These are phyloP conservation scores for Drosophila nigritarsus DNA, from an alignment of 2,888 invertebrate species.

Conservation along the genomic window DNA sequence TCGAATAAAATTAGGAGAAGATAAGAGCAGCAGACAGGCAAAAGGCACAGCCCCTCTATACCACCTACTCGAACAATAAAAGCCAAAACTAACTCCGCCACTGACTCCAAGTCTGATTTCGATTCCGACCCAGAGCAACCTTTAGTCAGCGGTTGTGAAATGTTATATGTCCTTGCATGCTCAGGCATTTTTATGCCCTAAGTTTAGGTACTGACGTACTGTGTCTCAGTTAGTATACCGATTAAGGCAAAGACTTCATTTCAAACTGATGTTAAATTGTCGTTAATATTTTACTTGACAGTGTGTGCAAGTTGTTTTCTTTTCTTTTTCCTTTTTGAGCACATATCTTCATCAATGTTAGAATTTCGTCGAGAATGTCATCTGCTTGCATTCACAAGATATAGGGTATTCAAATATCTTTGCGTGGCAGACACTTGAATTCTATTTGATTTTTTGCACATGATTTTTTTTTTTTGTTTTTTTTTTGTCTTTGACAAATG, in stretches of 20 bases:
- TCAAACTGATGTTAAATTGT: background rate
- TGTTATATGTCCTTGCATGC: background rate
- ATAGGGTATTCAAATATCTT: slow-evolving; percentile 22
- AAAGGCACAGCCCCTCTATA: slow-evolving; percentile 5
- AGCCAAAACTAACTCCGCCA: slow-evolving; percentile 8
- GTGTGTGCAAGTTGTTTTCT: too few species aligned
- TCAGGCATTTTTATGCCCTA: slow-evolving; percentile 16
- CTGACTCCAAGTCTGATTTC: slow-evolving; percentile 5
- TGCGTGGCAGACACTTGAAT: background rate
- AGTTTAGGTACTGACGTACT: background rate
- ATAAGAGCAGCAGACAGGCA: slow-evolving; percentile 39
- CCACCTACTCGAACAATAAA: background rate
- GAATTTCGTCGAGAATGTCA: background rate
- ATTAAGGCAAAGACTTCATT: too few species aligned
- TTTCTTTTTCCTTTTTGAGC: background rate
- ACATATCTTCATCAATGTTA: background rate
- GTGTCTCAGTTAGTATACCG: background rate
- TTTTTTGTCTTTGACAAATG: slow-evolving; percentile 70
- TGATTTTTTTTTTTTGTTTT: slow-evolving; percentile 23
- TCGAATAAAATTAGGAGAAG: slow-evolving; percentile 31
- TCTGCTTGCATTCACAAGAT: background rate
- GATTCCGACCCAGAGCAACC: slow-evolving; percentile 25
- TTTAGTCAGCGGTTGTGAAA: slow-evolving; percentile 17
- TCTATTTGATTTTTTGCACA: slow-evolving; percentile 25
- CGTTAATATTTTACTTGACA: background rate